Conservation (phyloP, 1,140 invertebrate species). For the Pseudachorutes palmiensis region DNA sequence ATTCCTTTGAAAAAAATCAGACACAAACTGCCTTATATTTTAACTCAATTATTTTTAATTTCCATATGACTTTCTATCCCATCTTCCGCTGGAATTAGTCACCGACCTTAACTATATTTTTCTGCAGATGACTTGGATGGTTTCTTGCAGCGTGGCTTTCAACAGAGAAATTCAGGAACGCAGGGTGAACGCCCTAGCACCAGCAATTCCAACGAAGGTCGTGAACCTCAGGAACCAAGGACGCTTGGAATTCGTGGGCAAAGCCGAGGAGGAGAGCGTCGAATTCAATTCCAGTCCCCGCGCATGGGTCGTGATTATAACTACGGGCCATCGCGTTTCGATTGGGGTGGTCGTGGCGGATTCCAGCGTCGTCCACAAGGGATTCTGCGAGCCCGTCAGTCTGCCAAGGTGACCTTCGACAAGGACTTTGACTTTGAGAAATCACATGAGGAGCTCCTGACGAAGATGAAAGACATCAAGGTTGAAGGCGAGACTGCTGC, state of each 20-base stretch:
- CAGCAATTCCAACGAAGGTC: conserved; percentile 16
- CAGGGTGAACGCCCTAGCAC: too few species aligned
- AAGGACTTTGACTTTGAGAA: conserved; percentile 96
- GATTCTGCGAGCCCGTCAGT: background rate
- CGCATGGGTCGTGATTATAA: background rate
- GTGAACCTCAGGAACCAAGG: conserved; percentile 21
- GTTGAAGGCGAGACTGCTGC: conserved; percentile 49
- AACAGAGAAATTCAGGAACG: too few species aligned
- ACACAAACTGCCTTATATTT: too few species aligned
- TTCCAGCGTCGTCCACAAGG: conserved; percentile 52
- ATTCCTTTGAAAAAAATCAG: too few species aligned
- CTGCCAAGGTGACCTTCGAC: conserved; percentile 63
- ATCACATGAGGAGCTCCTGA: conserved; percentile 85
- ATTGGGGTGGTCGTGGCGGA: conserved; percentile 38
- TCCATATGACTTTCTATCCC: too few species aligned
- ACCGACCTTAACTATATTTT: too few species aligned
- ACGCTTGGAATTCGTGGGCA: conserved; percentile 37
- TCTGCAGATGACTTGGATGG: too few species aligned
- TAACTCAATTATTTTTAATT: too few species aligned
- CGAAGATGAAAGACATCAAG: conserved; percentile 73
- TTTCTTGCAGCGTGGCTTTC: too few species aligned
- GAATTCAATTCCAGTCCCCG: conserved; percentile 34
- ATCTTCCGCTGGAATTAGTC: too few species aligned
- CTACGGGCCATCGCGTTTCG: conserved; percentile 37
- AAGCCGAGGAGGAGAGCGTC: conserved; percentile 28